phyloP scores from a whole-genome alignment of 2,113 vertebrate genomes.

The Tupaia tana region DNA sequence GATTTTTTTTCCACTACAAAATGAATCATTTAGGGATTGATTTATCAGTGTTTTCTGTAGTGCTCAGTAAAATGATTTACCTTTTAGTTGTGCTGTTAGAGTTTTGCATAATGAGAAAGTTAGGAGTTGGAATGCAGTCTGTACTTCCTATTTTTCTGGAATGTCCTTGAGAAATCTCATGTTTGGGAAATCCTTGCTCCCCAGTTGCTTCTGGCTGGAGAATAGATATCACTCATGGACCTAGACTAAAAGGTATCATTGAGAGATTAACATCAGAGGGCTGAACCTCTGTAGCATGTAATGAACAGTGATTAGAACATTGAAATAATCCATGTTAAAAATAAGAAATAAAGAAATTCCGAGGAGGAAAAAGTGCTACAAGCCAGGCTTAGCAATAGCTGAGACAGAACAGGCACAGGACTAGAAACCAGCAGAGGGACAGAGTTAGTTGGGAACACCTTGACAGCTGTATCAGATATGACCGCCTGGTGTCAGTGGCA shows the following conservation, averaged over 20 bases:
- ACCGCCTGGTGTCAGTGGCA: not conserved
- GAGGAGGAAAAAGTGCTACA: constrained; percentile 5
- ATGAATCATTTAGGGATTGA: not conserved
- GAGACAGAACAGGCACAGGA: not conserved
- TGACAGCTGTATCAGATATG: not conserved
- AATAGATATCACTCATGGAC: not conserved
- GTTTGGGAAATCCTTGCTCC: constrained; percentile 21
- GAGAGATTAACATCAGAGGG: not conserved
- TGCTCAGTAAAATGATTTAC: constrained; percentile 28
- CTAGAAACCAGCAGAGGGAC: not conserved
- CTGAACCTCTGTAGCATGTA: not conserved
- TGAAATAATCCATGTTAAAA: not conserved
- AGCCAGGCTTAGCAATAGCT: not conserved
- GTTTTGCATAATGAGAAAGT: constrained; percentile 3
- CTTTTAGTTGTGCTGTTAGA: not conserved
- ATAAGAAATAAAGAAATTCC: not conserved
- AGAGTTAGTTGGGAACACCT: not conserved
- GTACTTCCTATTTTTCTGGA: not conserved
- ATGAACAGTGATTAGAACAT: not conserved
- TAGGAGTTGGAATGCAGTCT: not conserved
- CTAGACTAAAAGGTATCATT: not conserved
- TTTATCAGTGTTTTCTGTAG: not conserved
- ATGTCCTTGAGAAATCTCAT: not conserved
- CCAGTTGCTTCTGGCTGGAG: not conserved
- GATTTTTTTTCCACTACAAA: not conserved